Evolutionary conservation across 2,113 vertebrate species (phyloP), one percentile per base, ranked within the genome.

Genomic region (Pongo abelii): DNA sequence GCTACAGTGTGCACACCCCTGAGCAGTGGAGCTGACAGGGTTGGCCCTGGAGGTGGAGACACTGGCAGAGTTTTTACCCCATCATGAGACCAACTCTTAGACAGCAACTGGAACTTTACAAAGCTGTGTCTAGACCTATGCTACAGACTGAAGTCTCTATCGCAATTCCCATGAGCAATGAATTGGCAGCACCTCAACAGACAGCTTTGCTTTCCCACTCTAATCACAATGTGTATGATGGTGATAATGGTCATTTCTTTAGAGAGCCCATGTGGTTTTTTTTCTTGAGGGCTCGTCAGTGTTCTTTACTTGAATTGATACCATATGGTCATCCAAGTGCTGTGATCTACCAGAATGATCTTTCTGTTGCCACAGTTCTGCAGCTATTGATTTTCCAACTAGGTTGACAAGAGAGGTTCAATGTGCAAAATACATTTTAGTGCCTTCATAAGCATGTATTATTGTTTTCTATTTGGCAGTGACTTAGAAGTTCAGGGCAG

Each of bases 201-300:
- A 30, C 1, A 8, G 7, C 4, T 23, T 2, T 59, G 75, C 7
- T 70, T 35, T 38, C 2, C 23, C 4, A 2, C 27, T 23, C 1
- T 75, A 17, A 6, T 14, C 8, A 22, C 10, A 1, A 4, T 16
- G n/a, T 43, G 20, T 14, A 38, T 16, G 3, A 22, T 0, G 11
- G 30, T 0, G 12, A 50, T 3, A 3, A 35, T 0, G 10, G 70
- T 5, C 3, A 0, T 48, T 64, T 67, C 74, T 17, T 46, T n/a
- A 14, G 52, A 10, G 4, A 3, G 6, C 2, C 30, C 18, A 0
- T 25, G 6, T 0, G 0, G 5, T 0, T 38, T 43, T 43, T 43
- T 46, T 23, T 79, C 75, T 61, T n/a, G 74, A 75, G 81, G 40
- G 52, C 30, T 16, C 14, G 69, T 27, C 30, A 0, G 30, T 17